Conservation (phyloP, 2,888 invertebrate genomes). For the Drymonia ruficornis region DNA sequence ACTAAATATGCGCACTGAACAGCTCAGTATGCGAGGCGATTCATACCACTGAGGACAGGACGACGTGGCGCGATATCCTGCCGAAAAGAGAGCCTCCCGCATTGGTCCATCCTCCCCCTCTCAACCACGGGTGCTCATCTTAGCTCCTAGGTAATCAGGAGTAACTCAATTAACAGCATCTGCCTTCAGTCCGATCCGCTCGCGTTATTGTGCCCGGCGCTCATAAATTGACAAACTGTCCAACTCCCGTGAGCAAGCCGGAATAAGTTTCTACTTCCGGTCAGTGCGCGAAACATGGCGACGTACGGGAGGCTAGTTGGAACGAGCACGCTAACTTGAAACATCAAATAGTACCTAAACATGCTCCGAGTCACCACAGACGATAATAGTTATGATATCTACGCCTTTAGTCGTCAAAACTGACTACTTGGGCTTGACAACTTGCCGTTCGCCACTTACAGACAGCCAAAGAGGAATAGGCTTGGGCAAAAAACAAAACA, state of each 20-base stretch:
- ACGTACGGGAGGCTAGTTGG: conserved; percentile 44
- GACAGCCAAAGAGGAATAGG: no score
- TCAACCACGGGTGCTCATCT: background rate
- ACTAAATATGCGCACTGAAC: no score
- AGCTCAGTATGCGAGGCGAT: no score
- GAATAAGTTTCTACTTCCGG: conserved; percentile 82
- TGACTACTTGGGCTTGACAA: no score
- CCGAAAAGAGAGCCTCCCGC: background rate
- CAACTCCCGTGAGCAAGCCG: conserved; percentile 77
- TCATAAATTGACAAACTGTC: conserved; percentile 84
- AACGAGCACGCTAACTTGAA: conserved; percentile 9
- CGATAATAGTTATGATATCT: no score
- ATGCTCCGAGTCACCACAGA: no score
- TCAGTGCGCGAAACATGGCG: conserved; percentile 70
- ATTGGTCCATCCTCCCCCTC: background rate
- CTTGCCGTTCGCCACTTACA: no score
- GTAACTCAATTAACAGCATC: conserved; percentile 70
- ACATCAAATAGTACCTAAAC: no score
- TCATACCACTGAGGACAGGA: no score
- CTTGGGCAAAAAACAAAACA: no score
- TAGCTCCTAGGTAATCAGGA: conserved; percentile 34
- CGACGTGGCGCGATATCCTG: no score
- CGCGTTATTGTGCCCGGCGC: conserved; percentile 63
- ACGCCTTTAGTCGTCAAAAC: no score
- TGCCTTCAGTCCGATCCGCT: conserved; percentile 63